Evolutionary conservation across 2,113 vertebrate species (phyloP), one percentile per base, ranked within the genome.

Genomic region (Phylloscopus whistleri): DNA sequence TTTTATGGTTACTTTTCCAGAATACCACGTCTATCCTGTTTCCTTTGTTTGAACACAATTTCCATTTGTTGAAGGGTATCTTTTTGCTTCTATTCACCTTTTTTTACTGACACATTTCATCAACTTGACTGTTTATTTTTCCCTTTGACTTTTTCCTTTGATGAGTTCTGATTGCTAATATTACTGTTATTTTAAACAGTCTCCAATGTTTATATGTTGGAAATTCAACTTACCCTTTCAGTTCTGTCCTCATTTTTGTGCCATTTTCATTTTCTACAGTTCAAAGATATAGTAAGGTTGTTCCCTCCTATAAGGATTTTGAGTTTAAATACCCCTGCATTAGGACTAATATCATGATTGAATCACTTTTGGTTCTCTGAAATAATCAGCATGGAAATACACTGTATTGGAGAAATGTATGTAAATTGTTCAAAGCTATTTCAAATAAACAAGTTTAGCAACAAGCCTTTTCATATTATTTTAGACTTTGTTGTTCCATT

Each of bases 11-110:
- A 27, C 10, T 49, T 68, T 88, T 43, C 15, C 28, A 58, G 16
- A 53, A 64, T 39, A 37, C 15, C 16, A 62, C 2, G 0, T 78
- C 5, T 81, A 13, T 56, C 0, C 1, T 28, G 5, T 68, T 43
- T 91, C 77, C 33, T 67, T 76, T 17, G n/a, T n/a, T 58, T 75
- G 6, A 77, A 35, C 16, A 73, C 8, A 74, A 27, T 22, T 73
- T 84, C 26, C 11, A 46, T 55, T 84, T 76, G 24, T 59, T 53
- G 19, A 83, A 75, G 28, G 27, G 18, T 15, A 15, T 72, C 5
- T 48, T 88, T 94, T 87, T 72, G 31, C 33, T 22, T 79, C 27
- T 79, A 35, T 46, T 73, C 49, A 52, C 19, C 8, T 58, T 43
- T 90, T 79, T 77, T 81, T 51, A 41, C 49, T 66, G 10, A 87